A percentile compares a stretch with the other conserved stretches of the same genome.
Evolutionary conservation across 2,888 invertebrate genomes (phyloP).

Genomic region (Catocala nupta): DNA sequence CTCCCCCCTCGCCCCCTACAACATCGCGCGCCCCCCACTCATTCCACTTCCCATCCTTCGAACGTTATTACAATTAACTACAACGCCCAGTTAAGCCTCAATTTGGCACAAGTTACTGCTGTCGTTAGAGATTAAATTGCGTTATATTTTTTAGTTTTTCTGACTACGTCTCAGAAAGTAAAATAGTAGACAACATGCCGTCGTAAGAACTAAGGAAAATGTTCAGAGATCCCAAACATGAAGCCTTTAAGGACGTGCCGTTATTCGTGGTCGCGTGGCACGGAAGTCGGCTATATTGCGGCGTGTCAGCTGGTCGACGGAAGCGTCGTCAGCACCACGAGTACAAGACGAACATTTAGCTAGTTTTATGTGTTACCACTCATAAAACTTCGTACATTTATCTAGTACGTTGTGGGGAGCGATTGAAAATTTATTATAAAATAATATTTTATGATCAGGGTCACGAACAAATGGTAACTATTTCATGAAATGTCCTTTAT

Average conservation of each 20-base stretch:
- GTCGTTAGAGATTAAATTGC: conserved; percentile 44
- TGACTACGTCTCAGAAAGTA: conserved; percentile 23
- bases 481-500: conserved; percentile 9
- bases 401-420: conserved; percentile 50
- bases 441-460: conserved; percentile 27
- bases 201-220: conserved; percentile 29
- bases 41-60: conserved; percentile 52
- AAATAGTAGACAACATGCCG: conserved; percentile 17
- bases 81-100: conserved; percentile 72
- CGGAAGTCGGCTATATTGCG: conserved; percentile 69
- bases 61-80: conserved; percentile 82
- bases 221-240: conserved; percentile 54
- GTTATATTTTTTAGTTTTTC: conserved; percentile 27
- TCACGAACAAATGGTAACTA: conserved; percentile 1
- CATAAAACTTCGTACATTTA: conserved; percentile 68
- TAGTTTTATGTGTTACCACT: conserved; percentile 71
- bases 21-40: conserved; percentile 35
- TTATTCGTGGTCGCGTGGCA: conserved; percentile 58
- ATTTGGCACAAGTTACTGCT: conserved; percentile 69
- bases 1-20: conserved; percentile 39
- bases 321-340: conserved; percentile 61
- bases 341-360: conserved; percentile 65
- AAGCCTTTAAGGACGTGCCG: conserved; percentile 52
- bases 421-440: conserved; percentile 15
- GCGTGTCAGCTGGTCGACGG: conserved; percentile 65